Conservation (phyloP, 2,888 invertebrate species). For the Tenthredo scrophulariae region DNA sequence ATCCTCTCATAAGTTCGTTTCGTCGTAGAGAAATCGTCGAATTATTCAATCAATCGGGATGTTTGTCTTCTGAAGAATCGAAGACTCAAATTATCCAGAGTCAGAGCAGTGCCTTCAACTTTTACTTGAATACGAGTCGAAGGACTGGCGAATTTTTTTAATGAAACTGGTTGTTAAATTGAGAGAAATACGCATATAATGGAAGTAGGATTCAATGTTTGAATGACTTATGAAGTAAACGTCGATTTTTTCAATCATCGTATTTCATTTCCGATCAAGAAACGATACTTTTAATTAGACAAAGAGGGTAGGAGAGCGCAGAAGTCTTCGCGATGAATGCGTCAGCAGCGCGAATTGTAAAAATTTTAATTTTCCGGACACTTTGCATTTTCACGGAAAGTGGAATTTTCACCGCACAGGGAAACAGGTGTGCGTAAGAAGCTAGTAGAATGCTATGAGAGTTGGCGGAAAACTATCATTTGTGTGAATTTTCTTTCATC, state of each 20-base stretch:
- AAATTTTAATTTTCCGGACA: background rate
- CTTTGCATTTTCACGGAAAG: conserved; percentile 18
- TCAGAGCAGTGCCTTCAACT: too few species aligned
- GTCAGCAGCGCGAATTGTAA: background rate
- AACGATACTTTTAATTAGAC: background rate
- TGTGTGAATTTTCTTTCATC: background rate
- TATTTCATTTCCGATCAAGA: background rate
- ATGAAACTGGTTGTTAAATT: background rate
- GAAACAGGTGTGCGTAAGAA: conserved; percentile 1
- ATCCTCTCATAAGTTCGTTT: background rate
- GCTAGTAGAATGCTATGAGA: background rate
- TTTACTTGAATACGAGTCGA: too few species aligned
- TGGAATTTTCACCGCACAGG: conserved; percentile 21
- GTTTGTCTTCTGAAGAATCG: too few species aligned
- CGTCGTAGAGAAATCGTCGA: background rate
- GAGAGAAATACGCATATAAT: background rate
- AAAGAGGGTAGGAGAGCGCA: background rate
- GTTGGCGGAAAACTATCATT: background rate
- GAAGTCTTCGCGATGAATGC: background rate
- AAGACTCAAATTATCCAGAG: too few species aligned
- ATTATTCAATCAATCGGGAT: too few species aligned
- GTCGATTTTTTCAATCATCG: background rate
- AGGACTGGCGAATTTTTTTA: background rate
- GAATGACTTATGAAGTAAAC: background rate
- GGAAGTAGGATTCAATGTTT: background rate